Base-by-base conservation (phyloP, 2,797 vertebrate species). In the Sphaeramia orbicularis region DNA sequence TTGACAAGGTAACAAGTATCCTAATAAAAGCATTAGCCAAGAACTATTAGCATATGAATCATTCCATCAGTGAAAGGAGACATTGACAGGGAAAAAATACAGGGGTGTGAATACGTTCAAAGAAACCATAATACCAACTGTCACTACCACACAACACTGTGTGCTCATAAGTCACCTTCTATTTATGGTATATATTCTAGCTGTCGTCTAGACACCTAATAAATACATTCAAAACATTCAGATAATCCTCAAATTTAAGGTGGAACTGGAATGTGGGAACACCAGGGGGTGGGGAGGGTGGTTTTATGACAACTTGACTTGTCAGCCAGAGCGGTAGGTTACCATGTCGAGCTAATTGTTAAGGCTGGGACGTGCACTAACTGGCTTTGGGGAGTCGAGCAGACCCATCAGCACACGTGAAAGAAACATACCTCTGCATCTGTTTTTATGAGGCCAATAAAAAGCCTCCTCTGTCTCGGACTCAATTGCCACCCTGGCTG, bases 371-470 rank as follows among this genome's bases (percentile, higher is more conserved):
- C 88, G 67, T 89, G 92, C 79, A 61, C 84, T 79, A 83, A 91
- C 92, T 83, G 88, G 91, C 84, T 86, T 50, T 47, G 44, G 51
- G 65, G 62, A 71, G 74, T 69, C 50, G 61, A 68, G 84, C 36
- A 76, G 65, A 82, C 50, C 81, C 86, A 83, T 87, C 87, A 61
- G 82, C 73, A 76, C 89, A 90, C 85, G 83, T 84, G 89, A 86
- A 78, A 86, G 86, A 85, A 90, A 92, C 92, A 93, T 89, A 92
- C 90, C 90, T 90, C 89, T 81, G 84, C 90, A 88, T 90, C 88
- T 88, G 86, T 84, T 93, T 94, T 94, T 92, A 92, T 57, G 86
- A 91, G 88, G 67, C 83, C 79, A 86, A 94, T 94, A 92, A 93
- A 93, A 93, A 78, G 21, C 83, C 86, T 82, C 84, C 77, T 91